Evolutionary conservation across 2,113 vertebrate species (phyloP), one percentile per base, ranked within the genome.

Genomic region (Lutjanus erythropterus): DNA sequence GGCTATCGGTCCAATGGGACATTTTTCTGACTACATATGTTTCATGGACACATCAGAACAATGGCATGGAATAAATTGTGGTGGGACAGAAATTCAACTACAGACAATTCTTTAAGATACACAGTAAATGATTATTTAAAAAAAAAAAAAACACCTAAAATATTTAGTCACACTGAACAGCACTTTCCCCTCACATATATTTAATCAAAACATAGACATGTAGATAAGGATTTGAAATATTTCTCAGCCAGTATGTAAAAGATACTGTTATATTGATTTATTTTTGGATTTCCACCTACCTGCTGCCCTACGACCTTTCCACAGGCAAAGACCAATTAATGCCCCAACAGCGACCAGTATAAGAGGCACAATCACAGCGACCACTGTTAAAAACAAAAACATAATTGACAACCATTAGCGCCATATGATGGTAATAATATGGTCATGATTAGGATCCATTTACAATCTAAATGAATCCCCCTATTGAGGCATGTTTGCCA

Each of bases 251-350:
- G 18, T 31, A 12, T 31, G 4, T 21, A 42, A 39, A 42, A 16
- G 14, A 4, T 42, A 15, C 41, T 12, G n/a, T 33, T 21, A 33
- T 19, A 0, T 21, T 52, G 8, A 1, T 73, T 19, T 23, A 6
- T n/a, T 59, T 64, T 75, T 9, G 9, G 19, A 16, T 35, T 61
- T 42, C 23, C 21, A 79, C 75, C 1, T 47, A 87, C 86, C 81
- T 74, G 49, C 5, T 68, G 23, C 0, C 56, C 15, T 52, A 8
- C 1, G 3, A 5, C 0, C 0, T 41, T 9, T 31, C 10, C 15
- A 19, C 14, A 5, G 0, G 2, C 0, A 39, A n/a, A 4, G 6
- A 2, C 5, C 2, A 3, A 11, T 1, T 0, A 6, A 11, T 1
- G 0, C 2, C 4, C 16, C 3, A 8, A 7, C 8, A 37, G 2